phyloP scores from a whole-genome alignment of 2,888 invertebrate species.

The Fragum sueziense region DNA sequence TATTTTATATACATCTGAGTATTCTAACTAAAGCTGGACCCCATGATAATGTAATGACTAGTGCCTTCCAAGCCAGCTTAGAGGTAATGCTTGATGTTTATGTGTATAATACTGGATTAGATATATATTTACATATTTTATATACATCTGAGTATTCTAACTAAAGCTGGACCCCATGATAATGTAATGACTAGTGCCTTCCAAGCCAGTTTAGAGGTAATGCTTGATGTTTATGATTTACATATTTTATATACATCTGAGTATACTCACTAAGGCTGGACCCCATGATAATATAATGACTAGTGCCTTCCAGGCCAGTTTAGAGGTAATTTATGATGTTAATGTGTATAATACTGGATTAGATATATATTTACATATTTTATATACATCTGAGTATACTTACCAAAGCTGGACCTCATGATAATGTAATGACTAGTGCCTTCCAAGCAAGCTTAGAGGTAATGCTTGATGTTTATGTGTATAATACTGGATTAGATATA shows the following conservation, averaged over 20 bases:
- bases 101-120: too few relatives aligned
- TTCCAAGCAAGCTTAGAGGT: constrained; percentile 95
- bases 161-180: constrained; percentile 97
- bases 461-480: constrained; percentile 22
- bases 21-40: constrained; percentile 95
- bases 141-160: constrained; percentile 90
- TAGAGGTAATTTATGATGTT: constrained; percentile 86
- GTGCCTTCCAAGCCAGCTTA: constrained; percentile 96
- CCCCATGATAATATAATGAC: constrained; percentile 99
- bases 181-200: constrained; percentile 98
- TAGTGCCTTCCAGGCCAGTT: constrained; percentile 96
- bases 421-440: constrained; percentile 97
- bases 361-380: constrained; percentile 92
- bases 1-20: constrained; percentile 93
- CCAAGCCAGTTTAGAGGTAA: constrained; percentile 92
- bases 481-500: too few relatives aligned
- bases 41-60: constrained; percentile 98
- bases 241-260: constrained; percentile 93
- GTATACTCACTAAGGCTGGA: constrained; percentile 92
- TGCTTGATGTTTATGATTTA: constrained; percentile 70
- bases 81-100: constrained; percentile 84
- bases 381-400: constrained; percentile 92
- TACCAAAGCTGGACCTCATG: constrained; percentile 96
- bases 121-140: constrained; percentile 93
- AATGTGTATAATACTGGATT: too few relatives aligned